Percentiles rank a stretch among this genome's conserved stretches.
Evolutionary conservation across 2,797 vertebrate genomes (phyloP).

Genomic region (Schizopygopsis pylzovi): DNA sequence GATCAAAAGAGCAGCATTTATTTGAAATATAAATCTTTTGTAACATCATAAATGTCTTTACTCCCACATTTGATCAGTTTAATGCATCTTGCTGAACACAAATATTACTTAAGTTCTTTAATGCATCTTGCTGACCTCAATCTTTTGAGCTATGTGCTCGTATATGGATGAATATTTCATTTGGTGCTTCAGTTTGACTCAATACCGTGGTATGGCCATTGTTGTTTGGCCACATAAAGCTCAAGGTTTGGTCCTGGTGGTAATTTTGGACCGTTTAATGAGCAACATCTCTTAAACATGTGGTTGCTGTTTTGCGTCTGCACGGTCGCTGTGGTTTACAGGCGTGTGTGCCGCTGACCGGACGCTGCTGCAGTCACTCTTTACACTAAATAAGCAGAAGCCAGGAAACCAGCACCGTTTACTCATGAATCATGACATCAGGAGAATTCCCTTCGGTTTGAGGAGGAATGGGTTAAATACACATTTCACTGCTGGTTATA

Average conservation of each 20-base stretch:
- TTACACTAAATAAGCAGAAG: neutral
- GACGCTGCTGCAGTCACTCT: neutral
- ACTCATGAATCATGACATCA: neutral
- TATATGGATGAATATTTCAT: neutral
- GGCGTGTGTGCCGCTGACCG: neutral
- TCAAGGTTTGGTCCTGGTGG: neutral
- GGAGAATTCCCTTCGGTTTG: neutral
- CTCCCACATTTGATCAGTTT: neutral
- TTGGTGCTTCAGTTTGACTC: neutral
- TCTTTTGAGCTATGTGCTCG: neutral
- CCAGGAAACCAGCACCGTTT: neutral
- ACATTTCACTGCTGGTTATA: no score
- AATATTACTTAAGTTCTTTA: neutral
- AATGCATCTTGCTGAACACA: neutral
- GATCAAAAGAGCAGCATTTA: neutral
- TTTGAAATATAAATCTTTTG: neutral
- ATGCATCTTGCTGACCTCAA: neutral
- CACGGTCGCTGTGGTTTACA: neutral
- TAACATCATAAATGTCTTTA: neutral
- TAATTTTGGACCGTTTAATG: neutral
- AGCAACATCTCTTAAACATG: constrained; percentile 3
- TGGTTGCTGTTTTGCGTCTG: neutral
- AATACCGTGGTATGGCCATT: no score
- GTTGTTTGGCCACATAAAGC: neutral
- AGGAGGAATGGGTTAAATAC: neutral